Evolutionary conservation across 1,140 invertebrate species (phyloP), one percentile per base, ranked within the genome.

Genomic region (Cyclargus thomasi): DNA sequence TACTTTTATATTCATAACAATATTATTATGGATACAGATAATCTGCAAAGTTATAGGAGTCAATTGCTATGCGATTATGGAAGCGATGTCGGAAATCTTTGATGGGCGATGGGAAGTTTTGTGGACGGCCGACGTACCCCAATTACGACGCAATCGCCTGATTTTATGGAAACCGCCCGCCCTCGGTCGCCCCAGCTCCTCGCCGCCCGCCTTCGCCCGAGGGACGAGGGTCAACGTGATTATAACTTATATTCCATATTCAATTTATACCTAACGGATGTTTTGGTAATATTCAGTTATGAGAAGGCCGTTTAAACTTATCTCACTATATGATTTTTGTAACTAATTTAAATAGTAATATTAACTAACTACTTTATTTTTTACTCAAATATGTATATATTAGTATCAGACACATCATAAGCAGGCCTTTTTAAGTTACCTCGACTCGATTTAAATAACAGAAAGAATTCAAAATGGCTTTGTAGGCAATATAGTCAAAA

Each of bases 181-280:
- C 23, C 6, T 6, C 23, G 23, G 2, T 6, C 23, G 29, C 29
- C 29, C 29, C 4, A 4, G 29, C 29, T 8, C 29, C 5, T 8
- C 29, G 5, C 4, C 29, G 29, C 29, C 29, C 29, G 29, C 29
- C 29, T 8, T 29, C 29, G 29, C 29, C 29, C 29, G 29, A 47
- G 39, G 39, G 39, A 47, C 10, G 10, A 47, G 39, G 39, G 39
- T 47, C 39, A 47, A 47, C 39, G 39, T 47, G 39, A 47, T 47
- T 47, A 47, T 47, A 47, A 47, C 39, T 47, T 16, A 47, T 47
- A 47, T 47, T 47, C 39, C 39, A 47, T 47, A 47, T 47, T 47
- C 29, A 47, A 47, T 47, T 47, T 16, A 16, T 16, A 11, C 1
- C 39, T 47, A 47, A 47, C 39, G 39, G 39, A 47, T 47, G 39